phyloP scores from a whole-genome alignment of 2,888 invertebrate species.

The Dryobotodes eremita region DNA sequence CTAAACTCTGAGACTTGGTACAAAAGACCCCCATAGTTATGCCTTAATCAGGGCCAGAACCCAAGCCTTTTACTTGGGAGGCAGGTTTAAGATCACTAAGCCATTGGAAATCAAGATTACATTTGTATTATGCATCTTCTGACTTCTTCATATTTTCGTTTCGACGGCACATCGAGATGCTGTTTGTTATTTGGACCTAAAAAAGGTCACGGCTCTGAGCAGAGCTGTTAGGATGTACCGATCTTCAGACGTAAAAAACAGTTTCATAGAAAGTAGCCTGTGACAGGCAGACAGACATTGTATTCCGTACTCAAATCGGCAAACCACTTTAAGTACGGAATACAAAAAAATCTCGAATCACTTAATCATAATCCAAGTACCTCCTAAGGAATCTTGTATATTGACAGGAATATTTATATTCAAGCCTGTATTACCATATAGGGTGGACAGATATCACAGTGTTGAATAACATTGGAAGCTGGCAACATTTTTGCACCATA shows the following conservation, averaged over 20 bases:
- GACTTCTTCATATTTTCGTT: too few relatives aligned
- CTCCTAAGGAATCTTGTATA: conserved; percentile 32
- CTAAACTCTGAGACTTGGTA: background rate
- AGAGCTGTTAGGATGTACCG: too few relatives aligned
- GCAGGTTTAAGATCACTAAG: too few relatives aligned
- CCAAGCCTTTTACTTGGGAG: background rate
- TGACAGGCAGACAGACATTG: background rate
- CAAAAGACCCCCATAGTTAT: background rate
- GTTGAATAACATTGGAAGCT: conserved; percentile 52
- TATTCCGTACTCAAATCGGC: too few relatives aligned
- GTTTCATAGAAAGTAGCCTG: background rate
- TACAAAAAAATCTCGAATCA: conserved; percentile 19
- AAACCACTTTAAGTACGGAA: too few relatives aligned
- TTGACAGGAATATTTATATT: conserved; percentile 50
- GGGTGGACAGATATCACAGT: conserved; percentile 33
- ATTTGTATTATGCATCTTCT: background rate
- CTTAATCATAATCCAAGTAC: conserved; percentile 36
- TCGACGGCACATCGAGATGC: too few relatives aligned
- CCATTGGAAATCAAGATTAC: background rate
- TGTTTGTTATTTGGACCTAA: too few relatives aligned
- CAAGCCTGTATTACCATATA: conserved; percentile 52
- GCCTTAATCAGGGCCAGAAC: background rate
- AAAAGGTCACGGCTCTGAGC: too few relatives aligned
- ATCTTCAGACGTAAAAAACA: background rate
- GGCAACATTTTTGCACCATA: conserved; percentile 45